Evolutionary conservation across 2,888 invertebrate species (phyloP).

Genomic region (Oxytorus armatus): DNA sequence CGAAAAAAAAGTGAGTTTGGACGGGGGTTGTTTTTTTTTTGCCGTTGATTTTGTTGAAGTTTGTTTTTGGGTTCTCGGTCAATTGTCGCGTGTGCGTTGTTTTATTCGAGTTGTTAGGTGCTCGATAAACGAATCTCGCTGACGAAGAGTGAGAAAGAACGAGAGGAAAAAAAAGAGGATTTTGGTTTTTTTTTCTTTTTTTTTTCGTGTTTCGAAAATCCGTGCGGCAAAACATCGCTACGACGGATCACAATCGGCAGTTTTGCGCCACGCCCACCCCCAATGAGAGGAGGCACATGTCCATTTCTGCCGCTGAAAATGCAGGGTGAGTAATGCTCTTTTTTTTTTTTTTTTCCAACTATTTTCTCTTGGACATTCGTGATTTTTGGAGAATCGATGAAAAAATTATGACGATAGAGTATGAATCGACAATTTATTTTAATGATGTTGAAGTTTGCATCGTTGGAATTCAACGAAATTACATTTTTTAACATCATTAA

Average conservation of each 20-base stretch:
- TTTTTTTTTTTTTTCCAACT: background rate
- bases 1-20: constrained; percentile 16
- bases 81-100: too few relatives aligned
- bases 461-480: too few relatives aligned
- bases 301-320: constrained; percentile 88
- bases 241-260: constrained; percentile 86
- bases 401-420: too few relatives aligned
- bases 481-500: too few relatives aligned
- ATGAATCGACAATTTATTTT: too few relatives aligned
- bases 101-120: background rate
- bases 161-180: background rate
- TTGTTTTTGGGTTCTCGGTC: too few relatives aligned
- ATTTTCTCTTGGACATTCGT: too few relatives aligned
- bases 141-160: background rate
- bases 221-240: constrained; percentile 73
- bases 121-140: background rate
- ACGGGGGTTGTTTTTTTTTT: background rate
- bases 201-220: constrained; percentile 15
- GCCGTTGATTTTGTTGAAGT: too few relatives aligned
- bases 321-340: constrained; percentile 85
- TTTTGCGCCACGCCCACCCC: constrained; percentile 86
- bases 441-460: too few relatives aligned
- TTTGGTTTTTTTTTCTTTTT: constrained; percentile 9
- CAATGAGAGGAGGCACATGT: constrained; percentile 89
- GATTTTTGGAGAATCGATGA: too few relatives aligned